A percentile compares a stretch with the other conserved stretches of the same genome.
Evolutionary conservation across 2,888 invertebrate genomes (phyloP).

Genomic region (Vesta saturnalis): DNA sequence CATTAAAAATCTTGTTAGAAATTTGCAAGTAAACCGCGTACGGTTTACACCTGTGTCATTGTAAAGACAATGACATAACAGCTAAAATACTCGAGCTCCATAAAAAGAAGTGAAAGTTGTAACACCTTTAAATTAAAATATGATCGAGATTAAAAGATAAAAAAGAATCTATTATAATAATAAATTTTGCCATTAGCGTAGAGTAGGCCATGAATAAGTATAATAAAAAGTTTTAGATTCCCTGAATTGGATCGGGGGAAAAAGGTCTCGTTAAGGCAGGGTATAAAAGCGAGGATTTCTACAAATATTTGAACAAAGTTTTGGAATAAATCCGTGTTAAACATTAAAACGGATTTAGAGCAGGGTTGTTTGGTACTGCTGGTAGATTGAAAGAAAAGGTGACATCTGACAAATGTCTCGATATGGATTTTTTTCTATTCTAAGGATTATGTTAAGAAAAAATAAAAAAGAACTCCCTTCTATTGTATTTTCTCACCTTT

Average conservation of each 20-base stretch:
- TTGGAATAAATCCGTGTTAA: constrained; percentile 1
- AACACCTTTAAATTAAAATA: too few species aligned
- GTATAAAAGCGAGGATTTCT: too few species aligned
- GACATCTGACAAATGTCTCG: constrained; percentile 35
- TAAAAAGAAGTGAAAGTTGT: neutral
- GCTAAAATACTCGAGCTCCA: too few species aligned
- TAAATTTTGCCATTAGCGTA: too few species aligned
- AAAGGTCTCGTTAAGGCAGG: too few species aligned
- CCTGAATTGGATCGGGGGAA: neutral
- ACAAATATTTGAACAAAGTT: constrained; percentile 1
- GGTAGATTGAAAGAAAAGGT: constrained; percentile 2
- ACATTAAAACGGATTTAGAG: neutral
- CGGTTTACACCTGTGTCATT: too few species aligned
- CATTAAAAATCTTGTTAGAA: too few species aligned
- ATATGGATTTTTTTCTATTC: constrained; percentile 29
- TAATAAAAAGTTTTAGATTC: neutral
- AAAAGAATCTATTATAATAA: neutral
- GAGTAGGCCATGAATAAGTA: neutral
- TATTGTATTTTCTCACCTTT: constrained; percentile 26
- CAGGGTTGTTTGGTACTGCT: neutral
- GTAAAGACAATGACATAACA: too few species aligned
- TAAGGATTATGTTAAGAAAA: constrained; percentile 30
- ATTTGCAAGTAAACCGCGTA: too few species aligned
- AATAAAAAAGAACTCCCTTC: constrained; percentile 26
- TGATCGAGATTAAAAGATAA: too few species aligned